phyloP scores from a whole-genome alignment of 2,888 invertebrate genomes.

The Dysmachus trigonus region DNA sequence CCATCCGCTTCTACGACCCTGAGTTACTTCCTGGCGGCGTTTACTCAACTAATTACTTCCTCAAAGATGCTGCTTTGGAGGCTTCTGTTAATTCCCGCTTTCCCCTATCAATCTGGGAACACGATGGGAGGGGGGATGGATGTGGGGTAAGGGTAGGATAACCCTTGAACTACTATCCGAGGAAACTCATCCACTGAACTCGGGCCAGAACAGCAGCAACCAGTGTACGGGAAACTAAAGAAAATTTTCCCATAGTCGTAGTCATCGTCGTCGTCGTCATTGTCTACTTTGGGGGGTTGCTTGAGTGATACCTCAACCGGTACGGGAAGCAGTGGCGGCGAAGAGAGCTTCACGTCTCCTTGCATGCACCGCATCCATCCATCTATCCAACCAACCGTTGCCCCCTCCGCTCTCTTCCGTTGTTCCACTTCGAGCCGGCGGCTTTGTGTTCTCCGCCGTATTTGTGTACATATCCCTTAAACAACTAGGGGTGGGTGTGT shows the following conservation, averaged over 20 bases:
- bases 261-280: background rate
- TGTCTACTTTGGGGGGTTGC: background rate
- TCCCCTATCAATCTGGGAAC: background rate
- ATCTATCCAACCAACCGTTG: background rate
- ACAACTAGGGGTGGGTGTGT: slow-evolving; percentile 3
- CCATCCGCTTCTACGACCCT: background rate
- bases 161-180: background rate
- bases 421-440: background rate
- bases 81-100: background rate
- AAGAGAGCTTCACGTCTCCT: background rate
- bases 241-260: background rate
- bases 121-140: background rate
- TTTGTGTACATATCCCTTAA: background rate
- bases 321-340: background rate
- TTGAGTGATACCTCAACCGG: background rate
- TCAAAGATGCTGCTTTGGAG: background rate
- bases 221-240: background rate
- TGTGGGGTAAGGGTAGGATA: too few relatives aligned
- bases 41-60: background rate
- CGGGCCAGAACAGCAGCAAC: background rate
- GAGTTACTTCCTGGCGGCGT: background rate
- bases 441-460: background rate
- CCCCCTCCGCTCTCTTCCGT: background rate
- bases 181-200: background rate
- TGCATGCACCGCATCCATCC: background rate